Conservation (phyloP, 2,113 vertebrate genomes). For the Ptilonorhynchus violaceus region DNA sequence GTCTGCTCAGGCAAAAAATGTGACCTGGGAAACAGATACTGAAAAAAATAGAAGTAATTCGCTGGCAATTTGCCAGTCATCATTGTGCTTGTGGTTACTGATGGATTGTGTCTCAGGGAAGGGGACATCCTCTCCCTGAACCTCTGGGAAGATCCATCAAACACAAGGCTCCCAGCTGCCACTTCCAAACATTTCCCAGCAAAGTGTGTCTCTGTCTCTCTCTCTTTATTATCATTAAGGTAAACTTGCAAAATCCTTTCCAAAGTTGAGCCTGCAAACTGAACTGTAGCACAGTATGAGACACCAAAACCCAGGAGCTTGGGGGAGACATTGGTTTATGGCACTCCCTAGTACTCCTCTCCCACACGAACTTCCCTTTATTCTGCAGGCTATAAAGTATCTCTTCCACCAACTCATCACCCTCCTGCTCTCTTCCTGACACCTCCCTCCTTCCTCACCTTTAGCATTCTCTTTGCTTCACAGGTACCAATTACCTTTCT, state of each 20-base stretch:
- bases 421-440: not conserved
- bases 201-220: not conserved
- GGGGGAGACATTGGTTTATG: not conserved
- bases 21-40: not conserved
- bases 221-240: not conserved
- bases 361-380: not conserved
- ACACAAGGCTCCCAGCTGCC: not conserved
- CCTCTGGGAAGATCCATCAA: not conserved
- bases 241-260: not conserved
- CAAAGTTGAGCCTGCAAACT: not conserved
- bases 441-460: not conserved
- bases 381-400: not conserved
- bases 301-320: not conserved
- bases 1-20: not conserved
- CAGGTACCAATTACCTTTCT: not conserved
- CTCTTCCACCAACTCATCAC: not conserved
- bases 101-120: not conserved
- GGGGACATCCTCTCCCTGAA: not conserved
- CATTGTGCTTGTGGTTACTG: not conserved
- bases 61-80: not conserved
- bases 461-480: not conserved
- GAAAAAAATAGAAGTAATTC: not conserved
- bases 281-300: not conserved
- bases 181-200: not conserved
- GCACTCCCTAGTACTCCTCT: not conserved